These are phyloP conservation scores for Drosophila buzzatii DNA, from an alignment of 2,888 invertebrate genomes.

Conservation along the genomic window DNA sequence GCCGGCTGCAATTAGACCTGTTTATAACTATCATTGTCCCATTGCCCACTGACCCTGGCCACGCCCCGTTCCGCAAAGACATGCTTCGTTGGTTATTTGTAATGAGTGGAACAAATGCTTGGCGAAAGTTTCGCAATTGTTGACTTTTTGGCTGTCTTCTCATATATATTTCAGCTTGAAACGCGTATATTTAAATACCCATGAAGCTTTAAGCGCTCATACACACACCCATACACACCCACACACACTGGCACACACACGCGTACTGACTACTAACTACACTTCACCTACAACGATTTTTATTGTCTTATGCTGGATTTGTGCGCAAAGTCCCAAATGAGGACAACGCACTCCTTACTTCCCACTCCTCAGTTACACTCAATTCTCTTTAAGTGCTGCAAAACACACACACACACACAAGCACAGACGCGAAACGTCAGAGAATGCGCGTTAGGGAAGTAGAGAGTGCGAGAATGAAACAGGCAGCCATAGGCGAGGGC, in stretches of 20 bases:
- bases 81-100: slow-evolving; percentile 18
- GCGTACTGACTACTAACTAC: slow-evolving; percentile 31
- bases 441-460: slow-evolving; percentile 7
- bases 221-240: slow-evolving; percentile 1
- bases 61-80: slow-evolving; percentile 9
- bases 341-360: slow-evolving; percentile 76
- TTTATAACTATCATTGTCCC: slow-evolving; percentile 41
- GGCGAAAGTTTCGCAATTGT: slow-evolving; percentile 28
- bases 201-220: slow-evolving; percentile 48
- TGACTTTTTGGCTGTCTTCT: slow-evolving; percentile 27
- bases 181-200: slow-evolving; percentile 42
- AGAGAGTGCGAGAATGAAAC: background rate
- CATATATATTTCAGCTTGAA: slow-evolving; percentile 9
- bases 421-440: background rate
- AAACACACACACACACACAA: background rate
- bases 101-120: slow-evolving; percentile 34
- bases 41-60: slow-evolving; percentile 6
- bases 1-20: slow-evolving; percentile 59
- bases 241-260: slow-evolving; percentile 6
- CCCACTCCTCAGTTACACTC: slow-evolving; percentile 54
- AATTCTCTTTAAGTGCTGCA: slow-evolving; percentile 79
- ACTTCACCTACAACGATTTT: slow-evolving; percentile 54
- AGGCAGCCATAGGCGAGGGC: slow-evolving; percentile 31
- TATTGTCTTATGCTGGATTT: slow-evolving; percentile 76
- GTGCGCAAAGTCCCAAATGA: slow-evolving; percentile 69